These are phyloP conservation scores for Anguilla marmorata DNA, from an alignment of 2,797 vertebrate genomes.

Conservation along the genomic window DNA sequence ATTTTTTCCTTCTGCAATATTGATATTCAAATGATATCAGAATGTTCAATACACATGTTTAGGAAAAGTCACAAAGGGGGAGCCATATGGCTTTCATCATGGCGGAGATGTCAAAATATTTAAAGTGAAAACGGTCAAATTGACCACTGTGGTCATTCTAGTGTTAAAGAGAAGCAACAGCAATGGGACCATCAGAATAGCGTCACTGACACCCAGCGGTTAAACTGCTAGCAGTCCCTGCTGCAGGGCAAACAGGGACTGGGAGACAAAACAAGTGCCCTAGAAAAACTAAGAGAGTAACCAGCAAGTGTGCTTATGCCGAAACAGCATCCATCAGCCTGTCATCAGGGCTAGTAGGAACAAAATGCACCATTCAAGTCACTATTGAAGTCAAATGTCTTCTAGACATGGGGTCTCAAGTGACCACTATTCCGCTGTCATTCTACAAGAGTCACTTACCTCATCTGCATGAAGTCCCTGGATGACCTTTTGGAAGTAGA, in stretches of 20 bases:
- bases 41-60: too few relatives aligned
- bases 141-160: too few relatives aligned
- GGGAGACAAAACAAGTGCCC: neutral
- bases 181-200: neutral
- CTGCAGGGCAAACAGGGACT: too few relatives aligned
- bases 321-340: neutral
- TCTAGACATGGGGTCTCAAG: neutral
- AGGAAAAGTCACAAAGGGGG: too few relatives aligned
- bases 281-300: neutral
- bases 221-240: neutral
- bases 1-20: too few relatives aligned
- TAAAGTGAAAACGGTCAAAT: too few relatives aligned
- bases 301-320: neutral
- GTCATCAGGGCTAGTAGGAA: neutral
- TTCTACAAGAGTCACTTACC: neutral
- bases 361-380: neutral
- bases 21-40: too few relatives aligned
- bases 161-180: neutral
- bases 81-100: too few relatives aligned
- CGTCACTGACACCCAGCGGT: neutral
- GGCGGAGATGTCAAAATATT: too few relatives aligned
- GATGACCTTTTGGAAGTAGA: constrained; percentile 1
- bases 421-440: constrained; percentile 1
- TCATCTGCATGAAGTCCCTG: neutral
- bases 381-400: neutral